These are phyloP conservation scores for Sorex araneus DNA, from an alignment of 2,113 vertebrate genomes.

Conservation along the genomic window DNA sequence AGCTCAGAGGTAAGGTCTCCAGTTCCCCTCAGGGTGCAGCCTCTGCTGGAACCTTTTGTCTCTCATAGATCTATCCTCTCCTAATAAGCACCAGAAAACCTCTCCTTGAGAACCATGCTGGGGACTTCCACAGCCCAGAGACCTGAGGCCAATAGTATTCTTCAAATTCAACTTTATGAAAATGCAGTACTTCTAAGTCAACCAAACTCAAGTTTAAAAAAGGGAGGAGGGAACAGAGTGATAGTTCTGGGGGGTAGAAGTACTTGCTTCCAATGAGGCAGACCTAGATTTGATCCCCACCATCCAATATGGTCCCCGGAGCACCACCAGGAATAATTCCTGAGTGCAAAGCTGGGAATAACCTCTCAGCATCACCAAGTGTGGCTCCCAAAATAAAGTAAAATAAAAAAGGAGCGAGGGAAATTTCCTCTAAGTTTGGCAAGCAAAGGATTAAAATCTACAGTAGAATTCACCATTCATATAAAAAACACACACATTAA, in stretches of 20 bases:
- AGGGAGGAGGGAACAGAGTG: too few relatives aligned
- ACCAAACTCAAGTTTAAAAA: constrained; percentile 21
- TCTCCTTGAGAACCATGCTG: background rate
- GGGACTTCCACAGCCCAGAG: background rate
- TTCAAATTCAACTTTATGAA: constrained; percentile 15
- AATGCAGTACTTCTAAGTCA: constrained; percentile 14
- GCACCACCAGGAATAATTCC: too few relatives aligned
- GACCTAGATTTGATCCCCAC: too few relatives aligned
- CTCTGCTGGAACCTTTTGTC: background rate
- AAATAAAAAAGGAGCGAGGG: background rate
- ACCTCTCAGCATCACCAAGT: too few relatives aligned
- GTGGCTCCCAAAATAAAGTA: too few relatives aligned
- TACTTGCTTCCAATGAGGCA: too few relatives aligned
- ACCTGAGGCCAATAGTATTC: background rate
- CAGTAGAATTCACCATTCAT: background rate
- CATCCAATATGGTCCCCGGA: too few relatives aligned
- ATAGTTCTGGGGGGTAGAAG: too few relatives aligned
- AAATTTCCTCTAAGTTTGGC: background rate
- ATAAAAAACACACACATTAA: background rate
- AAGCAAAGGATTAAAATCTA: background rate
- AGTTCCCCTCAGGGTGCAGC: background rate
- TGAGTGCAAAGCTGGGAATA: too few relatives aligned
- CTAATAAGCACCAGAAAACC: constrained; percentile 1
- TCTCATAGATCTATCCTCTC: constrained; percentile 2
- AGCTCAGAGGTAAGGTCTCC: background rate